Conservation (phyloP, 1,140 invertebrate genomes). For the Lordiphosa stackelbergi region DNA sequence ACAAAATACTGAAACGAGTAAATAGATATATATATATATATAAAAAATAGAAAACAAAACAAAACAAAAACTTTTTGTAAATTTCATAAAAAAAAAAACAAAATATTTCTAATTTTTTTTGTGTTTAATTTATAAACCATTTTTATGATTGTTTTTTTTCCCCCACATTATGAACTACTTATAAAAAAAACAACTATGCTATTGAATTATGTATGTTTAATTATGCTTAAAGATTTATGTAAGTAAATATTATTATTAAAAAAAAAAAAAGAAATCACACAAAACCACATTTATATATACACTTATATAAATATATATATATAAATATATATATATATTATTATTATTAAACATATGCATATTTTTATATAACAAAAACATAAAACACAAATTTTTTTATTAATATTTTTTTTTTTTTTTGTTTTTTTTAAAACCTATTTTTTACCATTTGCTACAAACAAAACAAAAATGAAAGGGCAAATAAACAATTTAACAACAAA, state of each 20-base stretch:
- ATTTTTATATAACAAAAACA: constrained; percentile 57
- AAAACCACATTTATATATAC: constrained; percentile 27
- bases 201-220: constrained; percentile 37
- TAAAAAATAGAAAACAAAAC: constrained; percentile 6
- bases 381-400: constrained; percentile 46
- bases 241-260: constrained; percentile 15
- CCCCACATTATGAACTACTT: constrained; percentile 27
- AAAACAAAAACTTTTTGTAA: constrained; percentile 47
- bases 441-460: constrained; percentile 38
- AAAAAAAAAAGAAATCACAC: background rate
- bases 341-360: constrained; percentile 47
- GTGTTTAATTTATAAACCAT: constrained; percentile 11
- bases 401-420: constrained; percentile 48
- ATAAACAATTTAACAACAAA: constrained; percentile 38
- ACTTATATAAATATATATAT: constrained; percentile 23
- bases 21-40: constrained; percentile 35
- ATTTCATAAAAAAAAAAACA: constrained; percentile 56
- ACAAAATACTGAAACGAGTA: constrained; percentile 27
- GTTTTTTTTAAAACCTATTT: constrained; percentile 59
- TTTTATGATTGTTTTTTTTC: constrained; percentile 43
- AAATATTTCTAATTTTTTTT: constrained; percentile 26
- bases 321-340: constrained; percentile 22
- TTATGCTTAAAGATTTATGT: constrained; percentile 26
- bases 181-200: constrained; percentile 21
- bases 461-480: constrained; percentile 18